Conservation (phyloP, 2,888 invertebrate genomes). For the Sisyra nigra region DNA sequence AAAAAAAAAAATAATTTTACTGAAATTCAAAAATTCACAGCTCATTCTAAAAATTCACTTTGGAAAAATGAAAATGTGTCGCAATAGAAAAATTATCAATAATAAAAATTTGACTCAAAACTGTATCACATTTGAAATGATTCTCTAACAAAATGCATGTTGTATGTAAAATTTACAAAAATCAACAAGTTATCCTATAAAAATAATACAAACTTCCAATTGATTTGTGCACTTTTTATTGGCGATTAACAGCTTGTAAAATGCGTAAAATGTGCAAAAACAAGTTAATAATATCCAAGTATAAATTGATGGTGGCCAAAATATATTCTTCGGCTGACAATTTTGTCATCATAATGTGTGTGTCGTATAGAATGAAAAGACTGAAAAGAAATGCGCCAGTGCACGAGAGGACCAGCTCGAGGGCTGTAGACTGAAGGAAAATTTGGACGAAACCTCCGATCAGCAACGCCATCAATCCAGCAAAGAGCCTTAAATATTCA, state of each 20-base stretch:
- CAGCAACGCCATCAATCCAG: conserved; percentile 48
- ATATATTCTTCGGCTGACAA: conserved; percentile 80
- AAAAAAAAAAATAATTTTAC: too few species aligned
- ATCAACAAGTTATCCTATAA: too few species aligned
- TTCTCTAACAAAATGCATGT: too few species aligned
- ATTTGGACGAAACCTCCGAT: conserved; percentile 58
- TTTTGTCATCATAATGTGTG: conserved; percentile 66
- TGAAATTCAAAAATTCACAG: too few species aligned
- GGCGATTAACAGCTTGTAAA: conserved; percentile 41
- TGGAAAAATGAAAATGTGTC: too few species aligned
- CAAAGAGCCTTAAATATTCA: conserved; percentile 38
- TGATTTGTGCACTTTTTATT: conserved; percentile 13
- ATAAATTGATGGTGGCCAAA: conserved; percentile 68
- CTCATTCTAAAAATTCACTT: too few species aligned
- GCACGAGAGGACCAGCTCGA: conserved; percentile 55
- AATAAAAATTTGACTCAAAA: too few species aligned
- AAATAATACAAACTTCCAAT: too few species aligned
- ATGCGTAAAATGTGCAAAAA: conserved; percentile 67
- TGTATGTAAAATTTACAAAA: too few species aligned
- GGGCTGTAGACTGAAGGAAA: conserved; percentile 50
- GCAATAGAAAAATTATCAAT: too few species aligned
- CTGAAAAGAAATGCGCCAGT: conserved; percentile 63
- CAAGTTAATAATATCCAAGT: conserved; percentile 75
- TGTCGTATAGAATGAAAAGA: conserved; percentile 70
- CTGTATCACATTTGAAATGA: too few species aligned